Evolutionary conservation across 2,113 vertebrate species (phyloP), one percentile per base, ranked within the genome.

Genomic region (Chloropsis cyanopogon): DNA sequence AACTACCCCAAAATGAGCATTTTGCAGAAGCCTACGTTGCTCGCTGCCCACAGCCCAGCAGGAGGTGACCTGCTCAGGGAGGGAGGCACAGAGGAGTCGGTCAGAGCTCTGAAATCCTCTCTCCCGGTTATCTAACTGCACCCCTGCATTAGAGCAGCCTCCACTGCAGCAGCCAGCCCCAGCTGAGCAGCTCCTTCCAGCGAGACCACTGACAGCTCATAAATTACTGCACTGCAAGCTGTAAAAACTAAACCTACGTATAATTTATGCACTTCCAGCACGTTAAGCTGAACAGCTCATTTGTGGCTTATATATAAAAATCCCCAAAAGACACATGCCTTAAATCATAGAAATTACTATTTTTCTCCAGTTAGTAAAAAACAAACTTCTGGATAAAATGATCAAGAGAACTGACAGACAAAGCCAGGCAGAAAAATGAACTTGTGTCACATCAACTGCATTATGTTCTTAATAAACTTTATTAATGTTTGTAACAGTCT

Each of bases 241-340:
- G 65, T 52, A 96, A 89, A 91, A 92, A 25, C 65, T 44, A 75
- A 89, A 84, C 72, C 56, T 61, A 59, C 66, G 5, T 8, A 4
- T 77, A 59, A 92, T 75, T 89, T 63, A 87, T 63, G 35, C 87
- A 66, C 60, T 50, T 89, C 54, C 12, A 92, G 93, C 57, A 73
- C 44, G 81, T 47, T 39, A 66, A 71, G 52, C 44, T 52, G 47
- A 96, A 75, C 35, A 78, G 69, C 42, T 76, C 84, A 23, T 81
- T 89, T 26, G 33, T 68, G 78, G 78, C 22, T 94, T 66, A 64
- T 15, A 47, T n/a, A 68, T 63, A 85, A 91, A 95, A 96, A 93
- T 46, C 33, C 52, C 42, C 69, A 18, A 63, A 92, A 89, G 44
- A 44, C 60, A 47, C 29, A 70, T 2, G 16, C 28, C n/a, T 95